phyloP scores from a whole-genome alignment of 2,888 invertebrate species.

The Rhagium mordax region DNA sequence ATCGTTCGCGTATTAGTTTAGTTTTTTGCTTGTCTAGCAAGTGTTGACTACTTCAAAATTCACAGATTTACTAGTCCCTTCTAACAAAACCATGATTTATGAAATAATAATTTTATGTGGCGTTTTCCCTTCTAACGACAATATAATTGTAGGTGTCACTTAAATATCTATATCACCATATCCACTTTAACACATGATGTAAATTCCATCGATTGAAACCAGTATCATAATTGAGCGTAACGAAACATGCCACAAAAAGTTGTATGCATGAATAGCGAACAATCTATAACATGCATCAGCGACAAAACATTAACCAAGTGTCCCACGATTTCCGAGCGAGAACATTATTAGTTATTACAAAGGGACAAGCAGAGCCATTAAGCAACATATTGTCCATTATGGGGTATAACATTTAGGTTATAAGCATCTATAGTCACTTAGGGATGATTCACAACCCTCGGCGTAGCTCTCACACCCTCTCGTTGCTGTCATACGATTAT shows the following conservation, averaged over 20 bases:
- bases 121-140: too few relatives aligned
- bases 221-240: neutral
- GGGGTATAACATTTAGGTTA: slow-evolving; percentile 58
- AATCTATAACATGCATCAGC: slow-evolving; percentile 11
- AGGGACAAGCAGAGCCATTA: slow-evolving; percentile 61
- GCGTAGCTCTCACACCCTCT: slow-evolving; percentile 48
- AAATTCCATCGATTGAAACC: neutral
- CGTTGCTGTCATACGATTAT: slow-evolving; percentile 47
- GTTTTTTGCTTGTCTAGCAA: too few relatives aligned
- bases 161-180: too few relatives aligned
- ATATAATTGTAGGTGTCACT: too few relatives aligned
- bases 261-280: neutral
- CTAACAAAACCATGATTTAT: too few relatives aligned
- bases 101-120: too few relatives aligned
- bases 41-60: too few relatives aligned
- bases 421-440: slow-evolving; percentile 61
- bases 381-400: slow-evolving; percentile 64
- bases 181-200: neutral
- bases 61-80: too few relatives aligned
- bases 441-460: slow-evolving; percentile 60
- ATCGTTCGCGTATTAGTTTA: too few relatives aligned
- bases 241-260: slow-evolving; percentile 2
- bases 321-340: slow-evolving; percentile 39
- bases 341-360: slow-evolving; percentile 60
- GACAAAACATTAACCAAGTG: slow-evolving; percentile 11